Base-by-base conservation (phyloP, 2,888 invertebrate species). In the Lucinisca nassula region DNA sequence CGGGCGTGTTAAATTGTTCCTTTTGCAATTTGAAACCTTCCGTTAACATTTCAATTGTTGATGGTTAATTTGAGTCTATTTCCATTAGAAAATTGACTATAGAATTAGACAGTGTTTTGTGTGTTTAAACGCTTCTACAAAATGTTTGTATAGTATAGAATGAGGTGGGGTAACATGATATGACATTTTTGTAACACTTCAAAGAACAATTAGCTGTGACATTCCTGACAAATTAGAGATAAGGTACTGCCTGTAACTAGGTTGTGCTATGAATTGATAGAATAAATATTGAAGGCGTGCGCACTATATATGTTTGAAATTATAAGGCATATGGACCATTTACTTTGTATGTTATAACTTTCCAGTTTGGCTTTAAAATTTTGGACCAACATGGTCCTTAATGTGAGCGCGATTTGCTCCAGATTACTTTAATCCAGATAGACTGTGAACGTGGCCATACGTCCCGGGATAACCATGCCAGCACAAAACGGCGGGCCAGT, bases 41-140 rank as follows among this genome's bases (percentile, higher is more conserved):
- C 32, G 35, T 35, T 67, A 67, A 35, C 67, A 35, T 67, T 67
- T 51, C 82, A 82, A 76, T 76, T 75, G 79, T 32, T 67, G 35
- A 55, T 72, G 27, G 72, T 51, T 80, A 87, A 87, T 87, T 78
- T 67, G 77, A 83, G 83, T 84, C 87, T 80, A 73, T 83, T 80
- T 78, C 78, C 80, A 87, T 87, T 87, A 80, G 83, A 80, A 55
- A 78, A 58, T 21, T 67, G 58, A 58, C 35, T 32, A 67, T 32
- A 35, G 35, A 67, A 35, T 67, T 67, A 67, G 67, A 67, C 67
- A 67, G 67, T 58, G 58, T 58, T 67, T 67, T 67, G 32, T 67
- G 24, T 67, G 67, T 67, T 67, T 67, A 67, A 67, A 67, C 67
- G 67, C 21, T 67, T 67, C 67, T 67, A 21, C 35, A 35, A 67